phyloP scores from a whole-genome alignment of 1,140 invertebrate species.

The Sipha flava region DNA sequence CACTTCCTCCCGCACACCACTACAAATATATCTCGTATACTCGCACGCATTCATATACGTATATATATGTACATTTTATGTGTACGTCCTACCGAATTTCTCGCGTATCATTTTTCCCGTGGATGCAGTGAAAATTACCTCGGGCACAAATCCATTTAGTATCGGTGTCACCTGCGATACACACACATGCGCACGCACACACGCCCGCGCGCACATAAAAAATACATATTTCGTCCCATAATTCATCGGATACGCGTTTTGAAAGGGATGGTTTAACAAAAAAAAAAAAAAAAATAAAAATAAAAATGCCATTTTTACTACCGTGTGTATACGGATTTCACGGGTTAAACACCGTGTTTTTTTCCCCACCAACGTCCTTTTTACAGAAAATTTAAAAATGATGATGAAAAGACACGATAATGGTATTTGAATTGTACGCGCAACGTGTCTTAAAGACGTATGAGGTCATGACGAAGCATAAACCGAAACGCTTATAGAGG shows the following conservation, averaged over 20 bases:
- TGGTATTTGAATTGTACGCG: constrained; percentile 27
- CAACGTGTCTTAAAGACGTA: constrained; percentile 24
- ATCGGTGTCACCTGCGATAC: constrained; percentile 22
- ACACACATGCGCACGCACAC: neutral
- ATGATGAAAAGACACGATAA: constrained; percentile 32
- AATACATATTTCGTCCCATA: constrained; percentile 11
- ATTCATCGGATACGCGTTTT: constrained; percentile 28
- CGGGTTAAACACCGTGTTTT: constrained; percentile 11
- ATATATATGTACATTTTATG: neutral
- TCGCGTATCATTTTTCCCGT: constrained; percentile 24
- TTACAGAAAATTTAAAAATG: constrained; percentile 30
- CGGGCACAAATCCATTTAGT: constrained; percentile 27
- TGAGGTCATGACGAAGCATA: constrained; percentile 31
- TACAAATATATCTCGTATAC: no score
- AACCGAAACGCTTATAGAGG: constrained; percentile 31
- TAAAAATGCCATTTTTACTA: constrained; percentile 5
- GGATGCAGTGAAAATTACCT: constrained; percentile 21
- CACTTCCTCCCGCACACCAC: no score
- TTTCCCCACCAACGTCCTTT: neutral
- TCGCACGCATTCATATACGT: no score
- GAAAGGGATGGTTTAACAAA: constrained; percentile 18
- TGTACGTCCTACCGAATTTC: neutral
- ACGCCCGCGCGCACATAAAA: neutral
- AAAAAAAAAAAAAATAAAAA: neutral
- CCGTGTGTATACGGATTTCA: neutral